Conservation (phyloP, 1,140 invertebrate species). For the Brachionus rubens region DNA sequence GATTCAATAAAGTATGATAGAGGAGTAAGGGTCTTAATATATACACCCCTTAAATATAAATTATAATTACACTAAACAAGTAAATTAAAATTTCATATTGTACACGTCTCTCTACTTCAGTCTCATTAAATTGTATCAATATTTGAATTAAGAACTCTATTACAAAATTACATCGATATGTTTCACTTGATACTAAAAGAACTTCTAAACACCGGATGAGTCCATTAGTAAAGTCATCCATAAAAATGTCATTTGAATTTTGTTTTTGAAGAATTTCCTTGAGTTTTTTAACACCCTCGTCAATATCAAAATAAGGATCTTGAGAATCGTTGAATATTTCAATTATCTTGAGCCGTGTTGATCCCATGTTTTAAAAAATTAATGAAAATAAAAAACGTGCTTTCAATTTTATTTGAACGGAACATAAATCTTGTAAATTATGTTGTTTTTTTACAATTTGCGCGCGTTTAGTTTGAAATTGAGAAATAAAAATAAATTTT, state of each 20-base stretch:
- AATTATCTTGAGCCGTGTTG: neutral
- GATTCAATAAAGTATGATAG: neutral
- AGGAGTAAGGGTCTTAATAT: neutral
- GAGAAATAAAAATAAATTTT: too few species aligned
- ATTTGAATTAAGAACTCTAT: constrained; percentile 9
- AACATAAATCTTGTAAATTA: too few species aligned
- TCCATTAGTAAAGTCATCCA: neutral
- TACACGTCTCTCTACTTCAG: neutral
- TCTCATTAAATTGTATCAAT: neutral
- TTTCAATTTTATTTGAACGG: neutral
- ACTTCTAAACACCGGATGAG: neutral
- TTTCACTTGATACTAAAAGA: neutral
- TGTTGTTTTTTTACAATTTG: too few species aligned
- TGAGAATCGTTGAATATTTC: constrained; percentile 14
- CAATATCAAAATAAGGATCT: constrained; percentile 3
- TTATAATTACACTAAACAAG: neutral
- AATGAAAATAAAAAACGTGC: neutral
- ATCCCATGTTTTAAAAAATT: neutral
- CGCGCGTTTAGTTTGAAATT: too few species aligned
- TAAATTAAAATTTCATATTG: constrained; percentile 13
- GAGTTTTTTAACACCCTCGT: neutral
- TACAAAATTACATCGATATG: neutral
- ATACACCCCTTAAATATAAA: too few species aligned
- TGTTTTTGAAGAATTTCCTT: neutral
- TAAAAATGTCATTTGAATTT: neutral